Percentiles rank a stretch among this genome's conserved stretches.
Evolutionary conservation across 2,888 invertebrate species (phyloP).

Genomic region (Lordiphosa andalusiaca): DNA sequence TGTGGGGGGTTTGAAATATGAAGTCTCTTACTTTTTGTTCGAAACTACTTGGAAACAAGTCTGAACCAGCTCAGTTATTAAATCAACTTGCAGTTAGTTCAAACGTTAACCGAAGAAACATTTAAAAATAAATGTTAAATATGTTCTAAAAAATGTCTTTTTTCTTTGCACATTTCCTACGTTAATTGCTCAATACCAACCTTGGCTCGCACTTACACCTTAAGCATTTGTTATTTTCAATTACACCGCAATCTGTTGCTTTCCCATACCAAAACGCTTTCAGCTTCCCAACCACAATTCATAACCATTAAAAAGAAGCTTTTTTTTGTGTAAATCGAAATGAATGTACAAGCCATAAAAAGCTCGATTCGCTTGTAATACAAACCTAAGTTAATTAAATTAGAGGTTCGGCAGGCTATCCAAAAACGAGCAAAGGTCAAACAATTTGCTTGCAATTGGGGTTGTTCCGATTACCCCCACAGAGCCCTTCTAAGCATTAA

Average conservation of each 20-base stretch:
- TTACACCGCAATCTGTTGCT: conserved; percentile 23
- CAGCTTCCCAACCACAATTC: conserved; percentile 2
- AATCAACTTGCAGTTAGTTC: too few relatives aligned
- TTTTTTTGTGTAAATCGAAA: conserved; percentile 11
- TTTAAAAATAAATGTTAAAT: too few relatives aligned
- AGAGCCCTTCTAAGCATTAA: conserved; percentile 29
- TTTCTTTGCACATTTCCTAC: too few relatives aligned
- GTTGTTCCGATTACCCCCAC: conserved; percentile 21
- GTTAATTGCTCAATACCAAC: too few relatives aligned
- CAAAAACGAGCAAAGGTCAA: conserved; percentile 37
- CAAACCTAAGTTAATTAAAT: conserved; percentile 43
- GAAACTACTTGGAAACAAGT: too few relatives aligned
- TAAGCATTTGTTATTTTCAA: conserved; percentile 1
- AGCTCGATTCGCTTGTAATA: conserved; percentile 27
- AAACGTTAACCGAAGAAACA: too few relatives aligned
- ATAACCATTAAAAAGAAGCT: conserved; percentile 5
- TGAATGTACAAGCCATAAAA: conserved; percentile 1
- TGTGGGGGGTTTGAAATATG: too few relatives aligned
- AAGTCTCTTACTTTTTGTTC: too few relatives aligned
- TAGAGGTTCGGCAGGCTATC: conserved; percentile 43
- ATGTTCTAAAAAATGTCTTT: too few relatives aligned
- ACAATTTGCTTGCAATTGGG: conserved; percentile 53
- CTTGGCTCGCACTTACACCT: neutral
- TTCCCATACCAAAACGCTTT: conserved; percentile 1
- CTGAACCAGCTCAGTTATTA: too few relatives aligned